A percentile compares a stretch with the other conserved stretches of the same genome.
Conservation (phyloP, 2,113 vertebrate genomes). For the Pluvianellus socialis region DNA sequence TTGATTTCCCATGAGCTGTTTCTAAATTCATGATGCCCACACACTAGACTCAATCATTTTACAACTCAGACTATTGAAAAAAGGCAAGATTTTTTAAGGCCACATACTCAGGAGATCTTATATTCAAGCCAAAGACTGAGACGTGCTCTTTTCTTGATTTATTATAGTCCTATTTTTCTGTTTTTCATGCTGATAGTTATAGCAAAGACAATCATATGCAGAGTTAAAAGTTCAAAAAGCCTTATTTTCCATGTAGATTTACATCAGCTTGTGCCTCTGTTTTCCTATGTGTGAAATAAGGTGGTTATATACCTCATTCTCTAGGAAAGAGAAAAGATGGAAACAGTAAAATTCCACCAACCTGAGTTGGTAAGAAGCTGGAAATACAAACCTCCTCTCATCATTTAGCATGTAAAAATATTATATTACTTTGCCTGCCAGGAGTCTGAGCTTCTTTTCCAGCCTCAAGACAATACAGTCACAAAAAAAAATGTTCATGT, state of each 20-base stretch:
- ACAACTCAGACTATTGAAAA: neutral
- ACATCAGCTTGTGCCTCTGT: neutral
- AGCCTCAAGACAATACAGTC: neutral
- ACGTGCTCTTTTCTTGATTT: neutral
- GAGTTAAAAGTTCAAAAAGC: neutral
- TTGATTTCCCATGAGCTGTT: neutral
- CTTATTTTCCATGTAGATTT: neutral
- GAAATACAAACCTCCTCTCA: neutral
- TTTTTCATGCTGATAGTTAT: neutral
- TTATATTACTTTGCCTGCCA: neutral
- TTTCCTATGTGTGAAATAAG: neutral
- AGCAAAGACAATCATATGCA: neutral
- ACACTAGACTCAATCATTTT: neutral
- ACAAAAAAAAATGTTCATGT: neutral
- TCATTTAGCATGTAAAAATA: neutral
- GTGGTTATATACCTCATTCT: neutral
- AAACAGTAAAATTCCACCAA: neutral
- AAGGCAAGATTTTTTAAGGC: neutral
- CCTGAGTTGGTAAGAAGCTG: neutral
- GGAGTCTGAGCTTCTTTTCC: neutral
- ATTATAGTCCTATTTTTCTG: neutral
- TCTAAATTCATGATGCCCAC: neutral
- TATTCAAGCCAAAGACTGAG: neutral
- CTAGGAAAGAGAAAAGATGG: neutral
- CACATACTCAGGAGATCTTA: neutral